phyloP scores from a whole-genome alignment of 37 sponge, comb jelly and placozoan genomes.

The Oscarella lobularis region DNA sequence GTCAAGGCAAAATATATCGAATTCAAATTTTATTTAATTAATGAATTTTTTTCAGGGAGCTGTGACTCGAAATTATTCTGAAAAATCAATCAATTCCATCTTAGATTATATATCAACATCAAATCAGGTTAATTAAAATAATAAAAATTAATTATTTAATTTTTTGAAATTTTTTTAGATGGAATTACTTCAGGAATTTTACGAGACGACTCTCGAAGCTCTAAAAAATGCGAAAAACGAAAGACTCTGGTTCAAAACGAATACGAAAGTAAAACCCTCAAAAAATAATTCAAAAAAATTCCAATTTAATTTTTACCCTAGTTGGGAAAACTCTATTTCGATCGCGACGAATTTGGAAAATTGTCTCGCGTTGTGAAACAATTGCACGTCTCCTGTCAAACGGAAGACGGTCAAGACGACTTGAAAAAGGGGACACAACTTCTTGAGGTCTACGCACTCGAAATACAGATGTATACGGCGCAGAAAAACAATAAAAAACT shows the following conservation, averaged over 20 bases:
- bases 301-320: neutral
- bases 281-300: neutral
- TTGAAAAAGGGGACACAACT: conserved; percentile 90
- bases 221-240: conserved; percentile 85
- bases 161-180: conserved; percentile 9
- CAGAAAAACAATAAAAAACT: conserved; percentile 97
- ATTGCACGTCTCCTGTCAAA: conserved; percentile 76
- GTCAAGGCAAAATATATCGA: conserved; percentile 34
- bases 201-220: conserved; percentile 87
- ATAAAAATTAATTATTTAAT: neutral
- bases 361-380: conserved; percentile 70
- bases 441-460: conserved; percentile 91
- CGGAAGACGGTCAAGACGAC: conserved; percentile 62
- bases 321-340: conserved; percentile 91
- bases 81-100: conserved; percentile 97
- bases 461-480: conserved; percentile 98
- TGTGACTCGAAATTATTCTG: conserved; percentile 92
- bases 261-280: conserved; percentile 78
- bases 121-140: conserved; percentile 30
- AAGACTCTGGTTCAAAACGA: conserved; percentile 97
- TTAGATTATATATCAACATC: conserved; percentile 95
- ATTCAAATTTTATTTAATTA: neutral
- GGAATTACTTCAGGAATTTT: conserved; percentile 81
- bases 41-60: conserved; percentile 22
- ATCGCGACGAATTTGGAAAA: conserved; percentile 61